Evolutionary conservation across 2,888 invertebrate genomes (phyloP), one percentile per base, ranked within the genome.

Genomic region (Copidosoma aretas): DNA sequence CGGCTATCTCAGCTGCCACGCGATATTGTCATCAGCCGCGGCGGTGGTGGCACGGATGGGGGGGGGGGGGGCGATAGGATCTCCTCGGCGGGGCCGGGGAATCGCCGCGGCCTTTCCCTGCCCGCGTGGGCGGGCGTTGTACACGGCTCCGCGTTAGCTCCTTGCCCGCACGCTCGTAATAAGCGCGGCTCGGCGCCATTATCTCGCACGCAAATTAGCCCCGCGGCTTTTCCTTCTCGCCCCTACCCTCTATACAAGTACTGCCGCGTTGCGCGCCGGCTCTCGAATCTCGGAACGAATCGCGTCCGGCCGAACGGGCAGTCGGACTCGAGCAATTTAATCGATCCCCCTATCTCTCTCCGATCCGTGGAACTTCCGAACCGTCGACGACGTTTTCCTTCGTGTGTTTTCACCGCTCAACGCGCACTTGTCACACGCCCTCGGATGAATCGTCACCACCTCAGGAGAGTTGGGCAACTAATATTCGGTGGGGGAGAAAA

Each of bases 11-110:
- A 81, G 77, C 75, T 76, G 80, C 83, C 83, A 83, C 83, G 83
- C 83, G 83, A 83, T 83, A 83, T 83, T 82, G 83, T 83, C 83
- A 83, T 83, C 83, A 83, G 82, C 77, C 79, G 54, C 41, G 49
- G 51, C 43, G 32, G 43, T 14, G 32, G 43, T 14, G 49, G 46
- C 66, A 66, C 62, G 64, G 67, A 32, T 63, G 71, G 74, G 72
- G 70, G 43, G 72, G 70, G 43, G 67, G 68, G 60, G 56, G 70
- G 14, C 75, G 80, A 80, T 80, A 80, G 77, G 72, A 80, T 80
- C 80, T 68, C 76, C 76, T 76, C 75, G 70, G 76, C 74, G 22
- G 46, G 63, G 4, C 63, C 62, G 21, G 19, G 59, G 21, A 63
- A 54, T 46, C 22, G 21, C 53, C 21, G 60, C 22, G 79, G 82